These are phyloP conservation scores for Nothocercus nigrocapillus DNA, from an alignment of 2,113 vertebrate species.

Conservation along the genomic window DNA sequence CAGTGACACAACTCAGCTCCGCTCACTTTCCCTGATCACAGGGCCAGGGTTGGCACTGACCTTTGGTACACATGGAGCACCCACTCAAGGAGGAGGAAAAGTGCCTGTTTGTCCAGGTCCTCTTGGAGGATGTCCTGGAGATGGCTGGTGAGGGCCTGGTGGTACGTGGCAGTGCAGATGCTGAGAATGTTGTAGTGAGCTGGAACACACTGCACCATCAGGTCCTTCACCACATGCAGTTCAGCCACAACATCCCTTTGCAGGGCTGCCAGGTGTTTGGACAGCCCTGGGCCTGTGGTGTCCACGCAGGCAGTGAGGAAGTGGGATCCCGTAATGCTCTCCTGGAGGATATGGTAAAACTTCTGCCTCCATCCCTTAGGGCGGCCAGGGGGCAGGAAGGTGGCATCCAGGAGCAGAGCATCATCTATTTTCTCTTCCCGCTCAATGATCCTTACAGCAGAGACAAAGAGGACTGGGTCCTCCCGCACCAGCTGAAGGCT, in stretches of 20 bases:
- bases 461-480: constrained; percentile 91
- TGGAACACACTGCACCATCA: constrained; percentile 92
- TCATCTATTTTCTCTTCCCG: constrained; percentile 87
- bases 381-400: constrained; percentile 81
- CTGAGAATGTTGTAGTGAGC: constrained; percentile 86
- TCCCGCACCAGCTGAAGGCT: constrained; percentile 82
- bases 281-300: constrained; percentile 80
- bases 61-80: constrained; percentile 88
- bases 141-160: constrained; percentile 82
- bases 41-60: constrained; percentile 70
- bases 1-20: not conserved
- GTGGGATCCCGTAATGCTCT: constrained; percentile 63
- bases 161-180: constrained; percentile 84
- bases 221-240: constrained; percentile 84
- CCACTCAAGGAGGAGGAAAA: constrained; percentile 93
- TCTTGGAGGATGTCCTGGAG: constrained; percentile 86
- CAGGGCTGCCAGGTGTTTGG: constrained; percentile 85
- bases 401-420: constrained; percentile 67
- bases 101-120: constrained; percentile 89
- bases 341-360: constrained; percentile 87
- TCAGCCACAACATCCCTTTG: constrained; percentile 86
- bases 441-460: constrained; percentile 91
- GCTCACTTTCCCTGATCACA: not conserved
- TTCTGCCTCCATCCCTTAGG: constrained; percentile 89
- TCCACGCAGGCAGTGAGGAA: constrained; percentile 47